Base-by-base conservation (phyloP, 1,140 invertebrate species). In the Pygmarrhopalites habei region DNA sequence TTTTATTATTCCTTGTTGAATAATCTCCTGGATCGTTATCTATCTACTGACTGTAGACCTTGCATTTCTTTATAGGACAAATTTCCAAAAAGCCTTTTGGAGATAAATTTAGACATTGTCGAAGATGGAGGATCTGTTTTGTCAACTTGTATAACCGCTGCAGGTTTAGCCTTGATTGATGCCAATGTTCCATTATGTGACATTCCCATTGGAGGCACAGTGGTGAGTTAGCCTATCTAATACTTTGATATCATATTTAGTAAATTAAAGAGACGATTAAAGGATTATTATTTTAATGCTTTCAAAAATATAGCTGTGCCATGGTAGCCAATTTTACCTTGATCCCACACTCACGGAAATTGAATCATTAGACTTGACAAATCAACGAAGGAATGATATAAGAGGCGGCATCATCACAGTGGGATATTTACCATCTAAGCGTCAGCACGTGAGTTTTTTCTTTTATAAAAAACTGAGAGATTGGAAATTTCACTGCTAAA, bases 141-240 rank as follows among this genome's bases (percentile, higher is more conserved):
- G 58, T 83, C 88, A 71, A 86, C 88, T 15, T 87, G 90, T 15
- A 88, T 95, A 29, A 94, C 86, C 62, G 88, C 86, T 73, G 90
- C 90, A 43, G 88, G 90, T 56, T 75, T 92, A 49, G 92, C 92
- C 2, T 72, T 95, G 63, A 83, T 86, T 2, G 85, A 90, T 79
- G 91, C 88, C 46, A 87, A 88, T 46, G 86, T 96, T 39, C 90
- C 92, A 25, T 91, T 93, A 81, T 95, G 87, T 77, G 92, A 94
- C 73, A 74, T 92, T 4, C 85, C 91, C 0, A 84, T 87, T 12
- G 86, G 89, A 21, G 82, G 83, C 15, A 84, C 88, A 4, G 72
- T 88, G 47, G 82, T 84, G 76, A 79, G 74, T 47, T 21, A n/a
- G n/a, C n/a, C n/a, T n/a, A n/a, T n/a, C n/a, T n/a, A n/a, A n/a